A percentile compares a stretch with the other conserved stretches of the same genome.
phyloP scores from a whole-genome alignment of 2,888 invertebrate genomes.

The Slavum lentiscoides region DNA sequence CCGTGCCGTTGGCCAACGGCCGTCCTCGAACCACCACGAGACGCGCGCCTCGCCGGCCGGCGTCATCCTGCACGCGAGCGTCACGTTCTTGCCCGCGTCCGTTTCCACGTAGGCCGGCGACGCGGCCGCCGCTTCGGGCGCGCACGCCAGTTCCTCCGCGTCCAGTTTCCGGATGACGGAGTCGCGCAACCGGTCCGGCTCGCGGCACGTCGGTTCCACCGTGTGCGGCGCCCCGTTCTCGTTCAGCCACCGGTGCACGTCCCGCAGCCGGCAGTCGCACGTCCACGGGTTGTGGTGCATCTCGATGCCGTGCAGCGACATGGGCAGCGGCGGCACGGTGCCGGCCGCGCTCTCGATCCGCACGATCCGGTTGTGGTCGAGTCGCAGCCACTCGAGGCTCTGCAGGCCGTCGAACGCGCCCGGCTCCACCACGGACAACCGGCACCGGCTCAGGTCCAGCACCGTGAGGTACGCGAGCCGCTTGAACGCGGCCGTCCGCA shows the following conservation, averaged over 20 bases:
- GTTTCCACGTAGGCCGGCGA: conserved; percentile 72
- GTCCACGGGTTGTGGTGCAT: conserved; percentile 86
- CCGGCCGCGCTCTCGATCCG: conserved; percentile 72
- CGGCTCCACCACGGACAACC: conserved; percentile 75
- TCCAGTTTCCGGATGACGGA: conserved; percentile 71
- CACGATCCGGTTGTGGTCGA: conserved; percentile 80
- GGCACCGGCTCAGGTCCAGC: conserved; percentile 80
- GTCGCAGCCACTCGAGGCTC: conserved; percentile 80
- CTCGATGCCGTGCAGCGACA: conserved; percentile 75
- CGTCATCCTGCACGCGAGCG: conserved; percentile 77
- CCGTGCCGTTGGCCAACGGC: conserved; percentile 72
- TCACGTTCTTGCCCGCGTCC: conserved; percentile 79
- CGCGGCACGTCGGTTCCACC: conserved; percentile 76
- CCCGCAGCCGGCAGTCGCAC: conserved; percentile 81
- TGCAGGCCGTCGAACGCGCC: conserved; percentile 80
- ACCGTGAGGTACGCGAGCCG: conserved; percentile 76
- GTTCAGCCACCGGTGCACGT: conserved; percentile 77
- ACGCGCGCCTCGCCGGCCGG: conserved; percentile 81
- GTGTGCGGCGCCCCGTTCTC: conserved; percentile 73
- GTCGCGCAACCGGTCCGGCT: conserved; percentile 70
- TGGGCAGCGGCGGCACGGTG: conserved; percentile 68
- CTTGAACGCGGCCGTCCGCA: conserved; percentile 74
- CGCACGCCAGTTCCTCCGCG: conserved; percentile 75
- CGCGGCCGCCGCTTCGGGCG: conserved; percentile 74
- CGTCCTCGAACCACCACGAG: conserved; percentile 82